Evolutionary conservation across 1,140 invertebrate species (phyloP), one percentile per base, ranked within the genome.

Genomic region (Ceratina australensis): DNA sequence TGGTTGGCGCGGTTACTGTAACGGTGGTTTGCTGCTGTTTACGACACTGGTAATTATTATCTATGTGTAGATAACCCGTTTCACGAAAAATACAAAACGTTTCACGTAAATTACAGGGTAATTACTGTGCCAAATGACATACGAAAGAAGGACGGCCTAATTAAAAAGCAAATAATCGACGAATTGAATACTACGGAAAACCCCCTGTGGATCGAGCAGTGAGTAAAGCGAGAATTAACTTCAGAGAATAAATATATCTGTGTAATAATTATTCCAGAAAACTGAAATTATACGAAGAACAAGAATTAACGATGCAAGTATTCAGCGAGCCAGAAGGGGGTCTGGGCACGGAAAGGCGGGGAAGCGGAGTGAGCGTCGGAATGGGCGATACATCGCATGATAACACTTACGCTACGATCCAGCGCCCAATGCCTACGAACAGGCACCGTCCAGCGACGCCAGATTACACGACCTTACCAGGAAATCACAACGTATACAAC

Each of bases 141-240:
- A 83, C 95, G 95, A 74, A 95, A 95, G 76, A 96, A 96, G 72
- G 96, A 97, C 86, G 95, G 95, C 61, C 88, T 97, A n/a, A 96
- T 96, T 22, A 95, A 96, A 71, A 95, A 97, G 75, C 94, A 96
- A 78, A 96, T 97, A 56, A 95, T 97, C 33, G 96, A 97, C 86
- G 96, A 97, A 86, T 90, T 97, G 15, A 96, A 96, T 82, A 97
- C 96, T 3, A 98, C 97, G 0, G 97, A 98, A 91, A 98, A 98
- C 94, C 97, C 97, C 0, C 92, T 98, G 0, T 98, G 97, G 97
- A 96, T 98, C 60, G 97, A 98, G 93, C 97, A 97, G 95, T 96
- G 89, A 93, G 95, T 93, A 71, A 33, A 52, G 16, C n/a, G 5
- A 15, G 24, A 8, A 13, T 18, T 13, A 54, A 3, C n/a, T 69